Base-by-base conservation (phyloP, 1,140 invertebrate genomes). In the Adoxophyes honmai region DNA sequence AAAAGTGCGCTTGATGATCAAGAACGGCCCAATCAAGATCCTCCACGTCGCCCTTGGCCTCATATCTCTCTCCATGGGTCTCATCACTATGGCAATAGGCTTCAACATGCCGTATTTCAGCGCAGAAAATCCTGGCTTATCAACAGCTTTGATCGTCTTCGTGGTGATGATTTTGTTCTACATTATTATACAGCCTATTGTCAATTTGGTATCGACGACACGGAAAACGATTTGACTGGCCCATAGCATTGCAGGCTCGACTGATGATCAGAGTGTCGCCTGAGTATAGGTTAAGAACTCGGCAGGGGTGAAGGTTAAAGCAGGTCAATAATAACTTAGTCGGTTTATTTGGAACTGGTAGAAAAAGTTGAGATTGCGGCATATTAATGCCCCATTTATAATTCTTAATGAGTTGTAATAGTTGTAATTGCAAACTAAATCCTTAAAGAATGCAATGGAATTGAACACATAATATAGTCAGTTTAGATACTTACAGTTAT, bases 91-190 rank as follows among this genome's bases (percentile, higher is more conserved):
- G 59, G 56, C 62, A 1, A 72, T 88, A 52, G 86, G 84, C 0
- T 85, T 88, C 39, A 73, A 86, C 55, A 88, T 78, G 76, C 67
- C 73, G n/a, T 81, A 72, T 52, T 87, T 75, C 54, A 70, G 60
- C 13, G 64, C 66, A 0, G 51, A 52, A 0, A 72, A 73, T 56
- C 76, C 65, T 1, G 68, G 72, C 0, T 48, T 86, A n/a, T 60
- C 79, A 1, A 78, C 73, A 4, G 81, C 78, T 13, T 53, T 88
- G 4, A 84, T 85, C 37, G 65, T 68, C 7, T 81, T 88, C 39
- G 73, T 79, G 8, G 59, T 74, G 9, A 67, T 85, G 44, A 85
- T 75, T 14, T 57, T 87, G n/a, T n/a, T 71, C 1, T 88, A 88
- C 54, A 60, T 78, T n/a, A 36, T 87, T 2, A 39, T 88, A 13